These are phyloP conservation scores for Latrodectus hesperus DNA, from an alignment of 2,888 invertebrate species.

Conservation along the genomic window DNA sequence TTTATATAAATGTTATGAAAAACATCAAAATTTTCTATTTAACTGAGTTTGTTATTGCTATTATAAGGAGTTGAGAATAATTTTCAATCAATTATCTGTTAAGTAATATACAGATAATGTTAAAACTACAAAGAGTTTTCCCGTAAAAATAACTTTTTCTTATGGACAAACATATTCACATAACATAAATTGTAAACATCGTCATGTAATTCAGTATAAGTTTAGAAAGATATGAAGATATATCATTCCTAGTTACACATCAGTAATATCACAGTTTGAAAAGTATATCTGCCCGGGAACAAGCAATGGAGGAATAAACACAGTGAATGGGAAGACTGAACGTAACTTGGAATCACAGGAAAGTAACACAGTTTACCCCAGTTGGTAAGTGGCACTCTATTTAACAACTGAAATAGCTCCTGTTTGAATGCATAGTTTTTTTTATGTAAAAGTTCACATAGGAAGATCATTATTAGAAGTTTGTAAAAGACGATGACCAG, in stretches of 20 bases:
- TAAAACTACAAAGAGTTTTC: no score
- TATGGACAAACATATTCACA: no score
- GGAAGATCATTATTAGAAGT: slow-evolving; percentile 56
- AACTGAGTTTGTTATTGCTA: no score
- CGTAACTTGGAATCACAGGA: background rate
- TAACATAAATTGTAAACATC: no score
- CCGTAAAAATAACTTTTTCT: no score
- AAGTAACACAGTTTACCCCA: background rate
- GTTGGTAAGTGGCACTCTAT: background rate
- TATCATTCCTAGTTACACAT: background rate
- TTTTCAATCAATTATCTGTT: no score
- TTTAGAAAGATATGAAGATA: no score
- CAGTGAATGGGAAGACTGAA: background rate
- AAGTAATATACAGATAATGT: no score
- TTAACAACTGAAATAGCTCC: background rate
- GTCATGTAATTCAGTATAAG: no score
- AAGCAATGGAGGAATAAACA: background rate
- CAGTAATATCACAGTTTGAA: background rate
- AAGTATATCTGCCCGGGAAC: background rate
- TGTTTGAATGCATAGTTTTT: background rate
- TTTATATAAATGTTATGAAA: no score
- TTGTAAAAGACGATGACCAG: slow-evolving; percentile 63
- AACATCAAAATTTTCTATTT: no score
- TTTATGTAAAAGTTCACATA: slow-evolving; percentile 39
- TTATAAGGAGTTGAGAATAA: no score